Base-by-base conservation (phyloP, 2,113 vertebrate genomes). In the Embiotoca jacksoni region DNA sequence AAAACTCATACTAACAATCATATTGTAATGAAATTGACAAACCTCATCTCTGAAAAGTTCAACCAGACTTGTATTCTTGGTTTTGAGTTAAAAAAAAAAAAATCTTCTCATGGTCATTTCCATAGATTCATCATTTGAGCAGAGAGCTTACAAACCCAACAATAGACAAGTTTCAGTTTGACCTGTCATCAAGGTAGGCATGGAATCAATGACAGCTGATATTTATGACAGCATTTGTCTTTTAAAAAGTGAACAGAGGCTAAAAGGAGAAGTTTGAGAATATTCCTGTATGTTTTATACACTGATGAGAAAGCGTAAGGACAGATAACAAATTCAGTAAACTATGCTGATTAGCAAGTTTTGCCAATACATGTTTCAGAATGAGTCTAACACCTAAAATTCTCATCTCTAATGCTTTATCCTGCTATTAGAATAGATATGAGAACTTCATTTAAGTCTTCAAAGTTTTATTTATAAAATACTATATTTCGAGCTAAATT, bases 311-410 rank as follows among this genome's bases (percentile, higher is more conserved):
- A 57, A 33, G 53, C 14, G 15, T n/a, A 15, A 50, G 41, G 36
- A 69, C 37, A 69, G 44, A 68, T 15, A 68, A 69, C 30, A 46
- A 15, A 56, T 46, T 14, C 14, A 5, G 53, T 56, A 32, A 55
- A 37, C 37, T 56, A 44, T 33, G 66, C 52, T 33, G 30, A 69
- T 69, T 69, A 56, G 41, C 23, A 57, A 33, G 46, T 57, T 57
- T 57, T 33, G 37, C 53, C 66, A 56, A 13, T 67, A 36, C 50
- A 15, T 47, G 67, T 58, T 23, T 23, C 41, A 70, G 41, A 70
- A 14, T 54, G 37, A 56, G 36, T 35, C 30, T 32, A 30, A 16
- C 11, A 39, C 53, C 14, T 7, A 44, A 23, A 23, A 23, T 23
- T 23, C 23, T 23, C 23, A 23, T 23, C 23, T 23, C 23, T 23